Conservation (phyloP, 2,797 vertebrate genomes). For the Meda fulgida region DNA sequence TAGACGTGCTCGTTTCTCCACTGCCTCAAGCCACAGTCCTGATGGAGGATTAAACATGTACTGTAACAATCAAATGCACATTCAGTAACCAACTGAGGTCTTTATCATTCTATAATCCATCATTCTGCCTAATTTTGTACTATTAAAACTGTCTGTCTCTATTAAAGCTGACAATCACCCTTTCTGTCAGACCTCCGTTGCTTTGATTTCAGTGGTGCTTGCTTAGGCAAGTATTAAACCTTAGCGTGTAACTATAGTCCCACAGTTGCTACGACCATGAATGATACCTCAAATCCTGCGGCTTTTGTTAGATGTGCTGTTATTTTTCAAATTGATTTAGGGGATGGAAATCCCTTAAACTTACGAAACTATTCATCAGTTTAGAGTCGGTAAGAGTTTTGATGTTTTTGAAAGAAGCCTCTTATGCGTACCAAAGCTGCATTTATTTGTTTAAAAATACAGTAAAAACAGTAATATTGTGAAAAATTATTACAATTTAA, state of each 20-base stretch:
- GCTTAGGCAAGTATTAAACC: neutral
- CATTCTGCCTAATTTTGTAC: constrained; percentile 7
- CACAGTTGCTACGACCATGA: neutral
- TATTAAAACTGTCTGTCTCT: constrained; percentile 10
- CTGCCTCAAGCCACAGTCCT: constrained; percentile 25
- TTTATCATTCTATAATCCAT: constrained; percentile 1
- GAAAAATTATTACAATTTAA: neutral
- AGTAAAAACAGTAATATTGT: neutral
- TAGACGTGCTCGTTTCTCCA: neutral
- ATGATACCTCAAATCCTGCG: neutral
- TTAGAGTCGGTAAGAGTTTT: neutral
- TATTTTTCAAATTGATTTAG: neutral
- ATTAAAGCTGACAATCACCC: constrained; percentile 1
- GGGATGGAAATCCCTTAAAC: neutral
- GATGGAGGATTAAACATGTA: constrained; percentile 36
- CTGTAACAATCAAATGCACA: constrained; percentile 38
- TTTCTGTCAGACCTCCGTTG: neutral
- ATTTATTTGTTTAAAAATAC: neutral
- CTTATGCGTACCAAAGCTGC: neutral
- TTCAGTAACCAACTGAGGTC: constrained; percentile 3
- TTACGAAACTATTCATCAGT: neutral
- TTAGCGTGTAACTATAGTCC: neutral
- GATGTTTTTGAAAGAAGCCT: neutral
- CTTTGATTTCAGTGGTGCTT: neutral
- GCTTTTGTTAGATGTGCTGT: neutral